These are phyloP conservation scores for Pica pica DNA, from an alignment of 2,113 vertebrate species.

Conservation along the genomic window DNA sequence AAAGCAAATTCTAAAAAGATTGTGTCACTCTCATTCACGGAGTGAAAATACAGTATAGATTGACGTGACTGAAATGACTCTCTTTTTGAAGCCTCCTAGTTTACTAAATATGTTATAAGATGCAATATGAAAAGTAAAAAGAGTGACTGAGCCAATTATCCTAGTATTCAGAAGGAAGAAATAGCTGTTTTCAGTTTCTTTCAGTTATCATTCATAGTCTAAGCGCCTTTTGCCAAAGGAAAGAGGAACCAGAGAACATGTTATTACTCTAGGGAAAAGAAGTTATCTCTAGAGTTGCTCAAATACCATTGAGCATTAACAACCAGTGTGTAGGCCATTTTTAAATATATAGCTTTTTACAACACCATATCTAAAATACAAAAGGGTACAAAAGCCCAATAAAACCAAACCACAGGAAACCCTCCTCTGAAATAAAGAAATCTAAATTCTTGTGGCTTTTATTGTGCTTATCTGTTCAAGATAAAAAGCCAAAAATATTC, in stretches of 20 bases:
- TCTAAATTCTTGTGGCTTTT: background rate
- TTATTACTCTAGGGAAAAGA: background rate
- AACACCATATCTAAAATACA: background rate
- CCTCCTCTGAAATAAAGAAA: background rate
- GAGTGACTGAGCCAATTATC: background rate
- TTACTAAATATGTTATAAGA: background rate
- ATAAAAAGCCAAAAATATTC: background rate
- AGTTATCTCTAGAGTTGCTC: background rate
- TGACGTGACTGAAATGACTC: background rate
- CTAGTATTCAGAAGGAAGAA: background rate
- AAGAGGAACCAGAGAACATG: background rate
- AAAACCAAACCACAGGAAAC: background rate
- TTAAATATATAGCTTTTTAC: rapidly evolving
- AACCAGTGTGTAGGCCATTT: background rate
- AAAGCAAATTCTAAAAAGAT: background rate
- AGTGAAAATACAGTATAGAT: background rate
- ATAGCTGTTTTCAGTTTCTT: background rate
- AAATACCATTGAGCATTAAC: background rate
- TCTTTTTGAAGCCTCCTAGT: background rate
- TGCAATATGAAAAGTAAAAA: background rate
- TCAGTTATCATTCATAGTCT: background rate
- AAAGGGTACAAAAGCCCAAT: background rate
- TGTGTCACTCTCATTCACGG: rapidly evolving
- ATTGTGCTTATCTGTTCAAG: background rate
- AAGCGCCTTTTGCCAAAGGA: background rate